Conservation (phyloP, 1,140 invertebrate species). For the Drosophila neocordata region DNA sequence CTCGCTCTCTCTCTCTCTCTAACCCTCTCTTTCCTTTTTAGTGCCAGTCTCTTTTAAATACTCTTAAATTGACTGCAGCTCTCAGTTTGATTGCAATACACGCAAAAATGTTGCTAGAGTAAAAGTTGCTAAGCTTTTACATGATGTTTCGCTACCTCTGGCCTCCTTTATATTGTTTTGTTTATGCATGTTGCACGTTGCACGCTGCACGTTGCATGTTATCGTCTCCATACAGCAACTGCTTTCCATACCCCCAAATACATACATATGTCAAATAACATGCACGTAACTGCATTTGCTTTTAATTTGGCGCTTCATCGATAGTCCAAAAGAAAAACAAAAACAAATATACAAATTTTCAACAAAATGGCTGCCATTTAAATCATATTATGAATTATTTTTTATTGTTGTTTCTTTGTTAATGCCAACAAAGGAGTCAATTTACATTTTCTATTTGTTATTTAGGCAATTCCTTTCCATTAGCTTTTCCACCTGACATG, state of each 20-base stretch:
- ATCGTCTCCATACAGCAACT: too few relatives aligned
- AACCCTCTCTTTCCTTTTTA: conserved; percentile 6
- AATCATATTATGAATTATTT: not conserved
- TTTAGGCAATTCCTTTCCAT: not conserved
- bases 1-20: conserved; percentile 16
- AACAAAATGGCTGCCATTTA: conserved; percentile 17
- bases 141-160: conserved; percentile 8
- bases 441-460: not conserved
- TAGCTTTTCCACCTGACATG: conserved; percentile 53
- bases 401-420: too few relatives aligned
- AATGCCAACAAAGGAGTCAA: too few relatives aligned
- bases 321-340: conserved; percentile 63
- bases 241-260: not conserved
- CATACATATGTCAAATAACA: conserved; percentile 49
- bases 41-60: conserved; percentile 5
- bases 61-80: not conserved
- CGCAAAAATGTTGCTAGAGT: conserved; percentile 27
- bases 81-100: not conserved
- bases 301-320: conserved; percentile 75
- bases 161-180: not conserved
- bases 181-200: too few relatives aligned
- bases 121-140: conserved; percentile 26
- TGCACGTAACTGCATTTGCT: conserved; percentile 73
- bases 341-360: not conserved
- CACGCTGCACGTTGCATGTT: not conserved